phyloP scores from a whole-genome alignment of 2,888 invertebrate species.

The Cerastis rubricosa region DNA sequence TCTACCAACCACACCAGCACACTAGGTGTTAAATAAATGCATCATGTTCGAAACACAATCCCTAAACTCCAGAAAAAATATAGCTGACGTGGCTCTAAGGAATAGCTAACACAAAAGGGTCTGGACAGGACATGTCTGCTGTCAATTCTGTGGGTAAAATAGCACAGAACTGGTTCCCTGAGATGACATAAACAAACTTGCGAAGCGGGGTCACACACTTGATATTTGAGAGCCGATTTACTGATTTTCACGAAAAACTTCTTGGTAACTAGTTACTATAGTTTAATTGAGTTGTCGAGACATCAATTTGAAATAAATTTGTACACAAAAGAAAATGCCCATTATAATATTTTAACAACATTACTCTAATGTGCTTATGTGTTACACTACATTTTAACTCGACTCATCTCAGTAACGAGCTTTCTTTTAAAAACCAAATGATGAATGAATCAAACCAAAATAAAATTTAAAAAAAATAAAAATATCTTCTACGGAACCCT shows the following conservation, averaged over 20 bases:
- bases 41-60: neutral
- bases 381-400: no score
- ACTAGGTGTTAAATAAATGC: neutral
- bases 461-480: no score
- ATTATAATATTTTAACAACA: no score
- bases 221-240: neutral
- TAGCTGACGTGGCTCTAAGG: neutral
- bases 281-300: no score
- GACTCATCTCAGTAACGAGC: neutral
- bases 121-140: neutral
- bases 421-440: neutral
- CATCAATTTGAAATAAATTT: no score
- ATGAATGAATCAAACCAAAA: no score
- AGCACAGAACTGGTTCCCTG: neutral
- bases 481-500: slow-evolving; percentile 38
- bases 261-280: neutral
- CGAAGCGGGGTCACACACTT: neutral
- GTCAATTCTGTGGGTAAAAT: neutral
- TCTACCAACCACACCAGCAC: neutral
- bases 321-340: no score
- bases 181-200: neutral
- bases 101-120: neutral
- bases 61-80: no score
- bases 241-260: neutral
- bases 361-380: no score